A percentile compares a stretch with the other conserved stretches of the same genome.
These are phyloP conservation scores for Ispidina picta DNA, from an alignment of 2,797 vertebrate species.

Conservation along the genomic window DNA sequence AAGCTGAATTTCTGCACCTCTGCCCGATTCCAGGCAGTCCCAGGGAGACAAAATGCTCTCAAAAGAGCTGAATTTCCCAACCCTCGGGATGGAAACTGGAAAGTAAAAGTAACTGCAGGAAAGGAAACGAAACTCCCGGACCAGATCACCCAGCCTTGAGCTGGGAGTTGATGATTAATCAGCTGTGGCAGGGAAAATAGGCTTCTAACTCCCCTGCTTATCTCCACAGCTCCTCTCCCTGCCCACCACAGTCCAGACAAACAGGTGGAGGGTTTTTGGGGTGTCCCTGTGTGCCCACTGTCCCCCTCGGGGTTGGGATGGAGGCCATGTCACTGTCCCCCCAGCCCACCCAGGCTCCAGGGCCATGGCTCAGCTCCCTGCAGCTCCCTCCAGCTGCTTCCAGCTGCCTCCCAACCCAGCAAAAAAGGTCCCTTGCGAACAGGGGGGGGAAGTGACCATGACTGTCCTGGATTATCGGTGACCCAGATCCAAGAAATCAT, in stretches of 20 bases:
- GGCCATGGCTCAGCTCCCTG: rapidly evolving
- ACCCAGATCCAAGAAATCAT: not conserved
- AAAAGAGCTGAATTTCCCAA: not conserved
- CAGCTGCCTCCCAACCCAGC: rapidly evolving
- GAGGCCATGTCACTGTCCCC: not conserved
- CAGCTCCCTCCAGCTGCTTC: not conserved
- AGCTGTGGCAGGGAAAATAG: not conserved
- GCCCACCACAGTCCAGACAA: not conserved
- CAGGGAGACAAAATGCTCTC: rapidly evolving
- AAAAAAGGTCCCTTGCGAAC: not conserved
- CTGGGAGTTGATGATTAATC: not conserved
- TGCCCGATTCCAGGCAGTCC: not conserved
- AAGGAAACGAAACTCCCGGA: not conserved
- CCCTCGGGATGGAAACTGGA: not conserved
- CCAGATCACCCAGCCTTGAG: not conserved
- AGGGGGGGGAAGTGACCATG: not conserved
- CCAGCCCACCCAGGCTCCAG: rapidly evolving
- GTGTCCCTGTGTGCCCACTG: not conserved
- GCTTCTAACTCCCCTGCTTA: not conserved
- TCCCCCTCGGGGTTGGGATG: rapidly evolving
- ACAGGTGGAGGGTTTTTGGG: not conserved
- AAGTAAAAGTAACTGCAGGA: constrained; percentile 7
- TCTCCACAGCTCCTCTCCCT: not conserved
- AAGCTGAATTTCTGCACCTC: not conserved
- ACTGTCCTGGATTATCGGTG: not conserved